Evolutionary conservation across 92 coral and sea anemone genomes (phyloP), one percentile per base, ranked within the genome.

Genomic region (Zoanthus sociatus): DNA sequence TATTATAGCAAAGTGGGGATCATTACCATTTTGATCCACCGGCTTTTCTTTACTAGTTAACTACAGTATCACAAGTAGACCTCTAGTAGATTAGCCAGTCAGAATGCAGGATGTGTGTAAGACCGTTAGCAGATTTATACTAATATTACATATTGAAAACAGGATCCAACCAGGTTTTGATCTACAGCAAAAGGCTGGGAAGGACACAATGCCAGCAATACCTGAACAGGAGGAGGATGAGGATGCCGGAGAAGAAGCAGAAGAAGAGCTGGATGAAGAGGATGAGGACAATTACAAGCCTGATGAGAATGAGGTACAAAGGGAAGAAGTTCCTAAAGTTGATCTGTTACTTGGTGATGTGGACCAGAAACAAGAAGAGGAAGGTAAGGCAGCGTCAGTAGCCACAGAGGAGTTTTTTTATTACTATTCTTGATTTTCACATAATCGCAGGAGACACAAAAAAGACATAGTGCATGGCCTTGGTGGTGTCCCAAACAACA

Each of bases 191-290:
- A 88, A 86, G 64, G 15, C 67, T 17, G 88, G 67, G 46, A 90
- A 87, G 67, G 93, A 87, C 64, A 83, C 89, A 20, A 94, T 94
- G 98, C 93, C 91, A 30, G 83, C 98, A 51, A 94, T 94, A 7
- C 70, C 91, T 32, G 98, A 94, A 66, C 92, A 86, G 53, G 94
- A 94, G 17, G 95, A 92, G 56, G 88, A 87, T 26, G 74, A 46
- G 8, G 85, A 77, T 14, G 90, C 26, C 1, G 54, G n/a, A 21
- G 64, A 46, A 56, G 71, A 20, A 13, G 71, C 4, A 69, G 87
- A 53, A 44, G 47, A 15, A 11, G 54, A 37, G 8, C 71, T 16
- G 13, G 79, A 20, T 1, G 89, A 91, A n/a, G 86, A 89, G 66
- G 53, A 17, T 3, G 83, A 47, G 1, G 69, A 63, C 26, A 63